phyloP scores from a whole-genome alignment of 2,797 vertebrate species.

The Botia almorhae region DNA sequence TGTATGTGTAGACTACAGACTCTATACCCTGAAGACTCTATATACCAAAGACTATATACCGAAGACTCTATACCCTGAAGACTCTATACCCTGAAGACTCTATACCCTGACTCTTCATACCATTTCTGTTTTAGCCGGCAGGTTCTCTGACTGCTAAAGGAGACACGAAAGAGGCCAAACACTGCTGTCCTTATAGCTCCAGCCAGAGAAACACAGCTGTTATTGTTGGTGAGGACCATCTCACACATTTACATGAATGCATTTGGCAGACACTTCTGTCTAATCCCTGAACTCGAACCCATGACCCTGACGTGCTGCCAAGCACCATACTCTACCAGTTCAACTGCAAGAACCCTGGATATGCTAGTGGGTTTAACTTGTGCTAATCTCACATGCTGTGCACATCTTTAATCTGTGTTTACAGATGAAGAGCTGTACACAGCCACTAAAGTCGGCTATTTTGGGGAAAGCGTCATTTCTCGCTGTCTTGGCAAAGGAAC shows the following conservation, averaged over 20 bases:
- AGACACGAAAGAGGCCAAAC: constrained; percentile 64
- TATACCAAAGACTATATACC: too few relatives aligned
- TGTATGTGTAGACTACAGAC: too few relatives aligned
- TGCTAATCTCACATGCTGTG: background rate
- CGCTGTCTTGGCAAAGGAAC: constrained; percentile 76
- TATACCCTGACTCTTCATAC: too few relatives aligned
- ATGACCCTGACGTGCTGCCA: too few relatives aligned
- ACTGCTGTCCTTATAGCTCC: constrained; percentile 84
- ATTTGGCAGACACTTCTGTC: background rate
- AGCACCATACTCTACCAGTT: too few relatives aligned
- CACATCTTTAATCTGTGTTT: background rate
- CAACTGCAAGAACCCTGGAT: too few relatives aligned
- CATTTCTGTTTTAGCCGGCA: constrained; percentile 58
- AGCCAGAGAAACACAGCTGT: constrained; percentile 78
- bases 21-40: too few relatives aligned
- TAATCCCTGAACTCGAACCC: too few relatives aligned
- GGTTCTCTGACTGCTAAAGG: constrained; percentile 44
- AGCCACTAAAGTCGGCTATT: constrained; percentile 82
- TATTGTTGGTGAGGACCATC: constrained; percentile 75
- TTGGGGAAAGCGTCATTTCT: constrained; percentile 79
- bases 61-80: too few relatives aligned
- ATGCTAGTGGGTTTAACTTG: too few relatives aligned
- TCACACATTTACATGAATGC: background rate
- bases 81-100: too few relatives aligned
- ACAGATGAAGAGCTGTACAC: constrained; percentile 86